phyloP scores from a whole-genome alignment of 2,113 vertebrate genomes.

The Odobenus rosmarus region DNA sequence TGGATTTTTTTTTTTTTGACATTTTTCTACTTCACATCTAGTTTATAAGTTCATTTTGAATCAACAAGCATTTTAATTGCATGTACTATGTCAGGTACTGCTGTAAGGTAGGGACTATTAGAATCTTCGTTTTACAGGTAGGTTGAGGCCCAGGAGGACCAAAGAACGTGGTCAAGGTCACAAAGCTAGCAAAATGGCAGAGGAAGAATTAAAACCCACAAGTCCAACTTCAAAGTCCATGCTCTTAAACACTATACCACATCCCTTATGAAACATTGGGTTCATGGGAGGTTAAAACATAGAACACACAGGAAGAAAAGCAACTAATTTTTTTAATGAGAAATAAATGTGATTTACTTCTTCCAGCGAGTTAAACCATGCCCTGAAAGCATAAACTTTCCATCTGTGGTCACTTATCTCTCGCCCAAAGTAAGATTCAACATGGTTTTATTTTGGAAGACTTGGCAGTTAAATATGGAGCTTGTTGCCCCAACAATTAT shows the following conservation, averaged over 20 bases:
- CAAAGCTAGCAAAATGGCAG: neutral
- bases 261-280: neutral
- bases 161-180: neutral
- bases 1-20: neutral
- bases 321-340: neutral
- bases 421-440: neutral
- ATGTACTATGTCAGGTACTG: neutral
- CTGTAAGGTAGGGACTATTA: neutral
- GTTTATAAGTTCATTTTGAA: neutral
- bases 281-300: neutral
- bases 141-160: neutral
- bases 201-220: neutral
- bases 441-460: slow-evolving; percentile 7
- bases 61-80: neutral
- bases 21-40: neutral
- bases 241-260: neutral
- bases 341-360: slow-evolving; percentile 7
- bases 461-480: slow-evolving; percentile 49
- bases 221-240: neutral
- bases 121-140: neutral
- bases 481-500: slow-evolving; percentile 71
- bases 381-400: neutral
- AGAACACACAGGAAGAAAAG: neutral
- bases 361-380: neutral
- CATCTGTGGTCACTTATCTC: neutral